Evolutionary conservation across 1,140 invertebrate genomes (phyloP).

Genomic region (Rhynchophorus ferrugineus): DNA sequence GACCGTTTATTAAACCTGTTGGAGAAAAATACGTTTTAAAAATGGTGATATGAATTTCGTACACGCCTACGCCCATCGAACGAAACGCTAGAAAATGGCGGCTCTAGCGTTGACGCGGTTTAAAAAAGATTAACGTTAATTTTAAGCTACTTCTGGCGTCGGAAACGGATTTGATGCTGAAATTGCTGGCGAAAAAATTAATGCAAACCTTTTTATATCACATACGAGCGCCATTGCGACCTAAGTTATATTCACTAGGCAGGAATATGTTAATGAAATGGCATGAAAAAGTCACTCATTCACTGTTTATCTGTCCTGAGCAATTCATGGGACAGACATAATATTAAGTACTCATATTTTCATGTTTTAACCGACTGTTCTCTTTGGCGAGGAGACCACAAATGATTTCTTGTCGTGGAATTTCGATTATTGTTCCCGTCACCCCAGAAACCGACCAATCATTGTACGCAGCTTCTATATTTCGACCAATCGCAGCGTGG

Average conservation of each 20-base stretch:
- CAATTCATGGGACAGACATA: slow-evolving; percentile 35
- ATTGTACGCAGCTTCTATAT: slow-evolving; percentile 5
- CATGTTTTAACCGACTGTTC: slow-evolving; percentile 38
- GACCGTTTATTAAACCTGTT: slow-evolving; percentile 7
- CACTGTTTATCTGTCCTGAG: slow-evolving; percentile 39
- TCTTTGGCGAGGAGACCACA: slow-evolving; percentile 41
- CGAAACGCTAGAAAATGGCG: slow-evolving; percentile 8
- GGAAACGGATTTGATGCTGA: slow-evolving; percentile 26
- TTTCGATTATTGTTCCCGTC: slow-evolving; percentile 24
- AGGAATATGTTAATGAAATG: slow-evolving; percentile 39
- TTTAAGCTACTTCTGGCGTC: slow-evolving; percentile 37
- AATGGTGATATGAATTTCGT: slow-evolving; percentile 11
- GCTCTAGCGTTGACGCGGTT: slow-evolving; percentile 14
- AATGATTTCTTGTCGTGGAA: slow-evolving; percentile 34
- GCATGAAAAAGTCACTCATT: slow-evolving; percentile 41
- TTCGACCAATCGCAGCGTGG: slow-evolving; percentile 20
- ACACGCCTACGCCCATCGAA: slow-evolving; percentile 20
- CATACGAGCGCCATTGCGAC: slow-evolving; percentile 41
- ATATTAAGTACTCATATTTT: slow-evolving; percentile 35
- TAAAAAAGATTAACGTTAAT: slow-evolving; percentile 26
- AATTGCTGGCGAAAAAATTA: slow-evolving; percentile 38
- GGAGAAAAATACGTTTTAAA: slow-evolving; percentile 10
- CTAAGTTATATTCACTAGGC: slow-evolving; percentile 38
- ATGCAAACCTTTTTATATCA: slow-evolving; percentile 41
- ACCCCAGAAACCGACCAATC: slow-evolving; percentile 24